A percentile compares a stretch with the other conserved stretches of the same genome.
These are phyloP conservation scores for Lasioglossum malachurum DNA, from an alignment of 2,888 invertebrate genomes.

Conservation along the genomic window DNA sequence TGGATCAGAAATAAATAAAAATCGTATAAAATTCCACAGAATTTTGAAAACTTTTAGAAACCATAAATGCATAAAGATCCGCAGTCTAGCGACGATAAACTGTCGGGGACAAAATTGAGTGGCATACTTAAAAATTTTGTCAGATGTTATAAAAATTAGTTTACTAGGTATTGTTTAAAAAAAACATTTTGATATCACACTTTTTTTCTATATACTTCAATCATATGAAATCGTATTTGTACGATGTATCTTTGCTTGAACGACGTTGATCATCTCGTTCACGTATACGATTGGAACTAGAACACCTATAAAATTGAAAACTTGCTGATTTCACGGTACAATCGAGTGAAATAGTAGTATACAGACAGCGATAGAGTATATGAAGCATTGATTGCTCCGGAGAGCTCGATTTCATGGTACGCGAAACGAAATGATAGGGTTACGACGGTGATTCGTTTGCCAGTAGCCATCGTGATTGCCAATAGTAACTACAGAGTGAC, in stretches of 20 bases:
- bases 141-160: no score
- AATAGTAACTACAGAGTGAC: conserved; percentile 22
- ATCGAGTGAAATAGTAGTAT: not conserved
- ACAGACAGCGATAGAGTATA: conserved; percentile 35
- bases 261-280: not conserved
- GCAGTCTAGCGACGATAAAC: no score
- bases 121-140: no score
- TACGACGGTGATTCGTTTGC: conserved; percentile 57
- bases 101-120: no score
- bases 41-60: no score
- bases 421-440: conserved; percentile 67
- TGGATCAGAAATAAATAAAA: no score
- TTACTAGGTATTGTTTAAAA: no score
- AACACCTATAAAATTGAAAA: not conserved
- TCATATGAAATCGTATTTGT: not conserved
- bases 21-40: no score
- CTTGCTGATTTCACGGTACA: not conserved
- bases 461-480: conserved; percentile 36
- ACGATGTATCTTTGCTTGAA: not conserved
- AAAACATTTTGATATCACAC: no score
- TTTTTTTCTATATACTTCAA: no score
- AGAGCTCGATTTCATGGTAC: conserved; percentile 59
- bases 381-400: conserved; percentile 41
- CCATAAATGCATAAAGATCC: no score
- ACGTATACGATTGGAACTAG: not conserved